Base-by-base conservation (phyloP, 2,113 vertebrate species). In the Oreochromis spilurus region DNA sequence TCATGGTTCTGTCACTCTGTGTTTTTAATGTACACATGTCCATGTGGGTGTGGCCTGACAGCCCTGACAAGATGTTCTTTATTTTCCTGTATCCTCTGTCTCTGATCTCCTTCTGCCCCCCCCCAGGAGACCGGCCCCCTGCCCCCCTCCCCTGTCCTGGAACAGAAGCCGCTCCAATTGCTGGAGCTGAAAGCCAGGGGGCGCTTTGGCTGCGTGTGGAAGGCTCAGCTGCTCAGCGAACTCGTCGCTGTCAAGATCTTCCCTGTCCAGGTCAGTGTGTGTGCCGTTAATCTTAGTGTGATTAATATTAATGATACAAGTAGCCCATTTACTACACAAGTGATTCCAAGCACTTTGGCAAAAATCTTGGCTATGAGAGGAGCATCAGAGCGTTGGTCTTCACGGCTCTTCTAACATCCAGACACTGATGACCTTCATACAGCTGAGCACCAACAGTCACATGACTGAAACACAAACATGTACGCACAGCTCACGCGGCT, bases 221-320 rank as follows among this genome's bases (percentile, higher is more conserved):
- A 98, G 95, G 98, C 98, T 65, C 98, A 98, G 82, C 96, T 99
- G 36, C 97, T 99, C 14, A 97, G 95, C 2, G 97, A 98, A 82
- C 95, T 97, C 0, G 98, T 99, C 4, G 98, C 98, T 0, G 98
- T 99, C 48, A 99, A 99, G 92, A 97, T 99, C 96, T 98, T 99
- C 94, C 97, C 98, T 58, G 93, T 97, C 60, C 98, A 98, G 98
- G 98, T 98, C 6, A 7, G 70, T 77, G 16, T 77, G 70, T 6
- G 57, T 2, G 55, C 60, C 2, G 31, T 38, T 65, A 65, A 65
- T 36, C 60, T 36, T 12, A n/a, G 31, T 65, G 2, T 36, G 60
- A 36, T 60, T 60, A 60, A 31, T n/a, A 12, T 65, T 65, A 19
- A 5, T 65, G 21, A 21, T 21, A 13, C 60, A 38, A 62, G 31